Base-by-base conservation (phyloP, 2,888 invertebrate genomes). In the Diaphora mendica region DNA sequence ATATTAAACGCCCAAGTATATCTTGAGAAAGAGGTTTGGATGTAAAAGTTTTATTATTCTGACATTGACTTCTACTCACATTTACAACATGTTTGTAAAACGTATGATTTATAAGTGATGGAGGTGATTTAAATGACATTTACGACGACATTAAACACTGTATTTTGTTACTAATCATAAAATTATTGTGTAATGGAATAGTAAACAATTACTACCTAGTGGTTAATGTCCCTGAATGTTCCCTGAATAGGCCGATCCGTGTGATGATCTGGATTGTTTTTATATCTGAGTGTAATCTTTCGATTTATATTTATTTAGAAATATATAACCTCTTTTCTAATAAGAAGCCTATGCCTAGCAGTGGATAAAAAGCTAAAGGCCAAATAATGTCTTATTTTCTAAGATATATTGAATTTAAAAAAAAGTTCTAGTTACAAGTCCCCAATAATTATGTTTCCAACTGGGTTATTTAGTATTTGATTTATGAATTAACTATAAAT, bases 1-100 rank as follows among this genome's bases (percentile, higher is more conserved):
- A 73, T 85, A 82, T 85, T 82, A 83, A 79, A 85, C 86, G 82
- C 79, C 70, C 76, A 73, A 79, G 81, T 80, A 84, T 79, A 84
- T 85, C 84, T 84, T 79, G 79, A 80, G 79, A 78, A 76, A 74
- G 72, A 79, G 76, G 77, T 77, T 75, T 73, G 71, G 64, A 69
- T 66, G 67, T 44, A 70, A 69, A 66, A 48, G 35, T 73, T 44
- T 73, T 72, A 72, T 26, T 64, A n/a, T 42, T 20, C n/a, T 64
- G 30, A 68, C 15, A 20, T 51, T 64, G 20, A 33, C n/a, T 67
- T 68, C 33, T 68, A 55, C 55, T 69, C 59, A 35, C 55, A 35
- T 69, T 51, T 5, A 35, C 51, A 20, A 68, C 13, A 3, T 51
- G 23, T 51, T 68, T 51, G 23, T n/a, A 4, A 23, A 48, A 48